Percentiles rank a stretch among this genome's conserved stretches.
These are phyloP conservation scores for Eupristina koningsbergeri DNA, from an alignment of 1,140 invertebrate species.

Conservation along the genomic window DNA sequence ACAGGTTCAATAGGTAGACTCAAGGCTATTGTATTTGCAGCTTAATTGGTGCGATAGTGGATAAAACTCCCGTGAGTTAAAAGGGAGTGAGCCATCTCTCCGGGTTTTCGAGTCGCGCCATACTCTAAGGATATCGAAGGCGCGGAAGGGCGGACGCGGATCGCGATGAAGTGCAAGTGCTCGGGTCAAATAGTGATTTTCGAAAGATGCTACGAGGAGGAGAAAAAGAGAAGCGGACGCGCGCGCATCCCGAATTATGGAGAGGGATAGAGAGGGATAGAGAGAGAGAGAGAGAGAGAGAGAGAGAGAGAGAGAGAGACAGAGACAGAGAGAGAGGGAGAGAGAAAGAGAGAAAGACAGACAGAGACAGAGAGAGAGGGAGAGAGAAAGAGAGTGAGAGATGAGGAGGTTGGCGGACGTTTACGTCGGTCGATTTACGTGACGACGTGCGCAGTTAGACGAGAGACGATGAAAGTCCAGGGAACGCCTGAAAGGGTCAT, in stretches of 20 bases:
- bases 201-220: not conserved
- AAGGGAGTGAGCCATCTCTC: too few relatives aligned
- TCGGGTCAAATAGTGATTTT: not conserved
- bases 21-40: not conserved
- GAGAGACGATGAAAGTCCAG: not conserved
- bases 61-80: not conserved
- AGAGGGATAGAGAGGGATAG: not conserved
- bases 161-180: too few relatives aligned
- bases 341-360: not conserved
- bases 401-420: too few relatives aligned
- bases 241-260: not conserved
- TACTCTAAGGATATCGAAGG: not conserved
- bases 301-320: not conserved
- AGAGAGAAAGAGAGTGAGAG: too few relatives aligned
- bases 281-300: not conserved
- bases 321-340: not conserved
- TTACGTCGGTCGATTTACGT: conserved; percentile 34
- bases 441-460: conserved; percentile 14
- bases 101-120: too few relatives aligned
- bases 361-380: not conserved
- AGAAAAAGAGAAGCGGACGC: not conserved
- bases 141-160: not conserved
- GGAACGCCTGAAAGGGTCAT: too few relatives aligned
- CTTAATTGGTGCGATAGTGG: not conserved
- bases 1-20: too few relatives aligned